Evolutionary conservation across 2,113 vertebrate species (phyloP), one percentile per base, ranked within the genome.

Genomic region (Hemibagrus wyckioides): DNA sequence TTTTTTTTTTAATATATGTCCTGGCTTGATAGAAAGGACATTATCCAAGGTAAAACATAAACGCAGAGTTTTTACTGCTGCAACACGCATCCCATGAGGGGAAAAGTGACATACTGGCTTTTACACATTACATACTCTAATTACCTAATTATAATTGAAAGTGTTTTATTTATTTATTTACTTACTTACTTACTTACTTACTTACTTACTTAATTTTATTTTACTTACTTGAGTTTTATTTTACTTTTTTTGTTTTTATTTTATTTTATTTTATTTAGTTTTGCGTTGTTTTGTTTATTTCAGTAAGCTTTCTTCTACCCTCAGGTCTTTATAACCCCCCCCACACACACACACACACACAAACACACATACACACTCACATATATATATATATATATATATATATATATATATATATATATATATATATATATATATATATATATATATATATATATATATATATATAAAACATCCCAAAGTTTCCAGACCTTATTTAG

Each of bases 231-330:
- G n/a, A n/a, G 21, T 10, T 25, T 73, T 75, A 48, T 48, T 48
- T 48, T 48, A 48, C 9, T 48, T 7, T 48, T 48, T 7, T 48
- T 48, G 9, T 48, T 48, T 7, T 48, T 48, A 2, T 48, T 48
- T 48, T 48, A 48, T 48, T 48, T 48, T 48, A 3, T 61, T 67
- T 54, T 54, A 56, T 23, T 61, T 63, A 61, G n/a, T n/a, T n/a
- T n/a, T n/a, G n/a, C n/a, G n/a, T n/a, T n/a, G n/a, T n/a, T 67
- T 54, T 54, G 71, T 23, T 61, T 63, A 61, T 75, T 85, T 85
- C 15, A 63, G 50, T 57, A 77, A 33, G 56, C 71, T 44, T 85
- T 41, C 4, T 17, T 85, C 39, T 76, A 36, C 33, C 83, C 23
- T 76, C 25, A 44, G 23, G 71, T 3, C 33, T 71, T 41, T 10